phyloP scores from a whole-genome alignment of 2,888 invertebrate species.

The Cancer borealis region DNA sequence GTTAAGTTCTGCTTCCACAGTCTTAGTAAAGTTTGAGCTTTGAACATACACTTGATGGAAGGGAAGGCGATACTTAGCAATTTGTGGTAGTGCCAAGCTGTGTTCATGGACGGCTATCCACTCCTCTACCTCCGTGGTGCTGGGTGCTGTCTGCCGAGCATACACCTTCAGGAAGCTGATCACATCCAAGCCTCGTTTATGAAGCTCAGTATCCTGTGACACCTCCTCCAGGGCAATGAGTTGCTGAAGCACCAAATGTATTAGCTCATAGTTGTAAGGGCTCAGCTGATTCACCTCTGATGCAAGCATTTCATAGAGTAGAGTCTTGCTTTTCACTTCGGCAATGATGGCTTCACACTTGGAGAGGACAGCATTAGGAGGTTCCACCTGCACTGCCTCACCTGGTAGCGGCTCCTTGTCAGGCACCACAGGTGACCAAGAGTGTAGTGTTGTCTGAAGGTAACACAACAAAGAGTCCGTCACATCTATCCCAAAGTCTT shows the following conservation, averaged over 20 bases:
- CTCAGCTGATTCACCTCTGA: constrained; percentile 55
- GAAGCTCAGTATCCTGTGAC: not conserved
- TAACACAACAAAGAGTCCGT: constrained; percentile 68
- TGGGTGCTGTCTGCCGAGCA: constrained; percentile 50
- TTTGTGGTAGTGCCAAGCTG: constrained; percentile 61
- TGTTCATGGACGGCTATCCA: constrained; percentile 72
- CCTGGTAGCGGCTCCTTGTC: constrained; percentile 22
- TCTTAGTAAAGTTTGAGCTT: constrained; percentile 62
- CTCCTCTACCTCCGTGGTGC: constrained; percentile 66
- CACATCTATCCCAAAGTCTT: constrained; percentile 66
- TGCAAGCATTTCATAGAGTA: constrained; percentile 56
- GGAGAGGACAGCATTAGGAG: constrained; percentile 61
- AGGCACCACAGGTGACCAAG: constrained; percentile 59
- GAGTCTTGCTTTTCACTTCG: constrained; percentile 58
- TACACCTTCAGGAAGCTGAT: constrained; percentile 73
- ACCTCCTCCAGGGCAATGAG: constrained; percentile 59
- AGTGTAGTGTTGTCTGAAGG: constrained; percentile 62
- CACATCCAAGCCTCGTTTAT: constrained; percentile 70
- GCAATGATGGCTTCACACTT: constrained; percentile 68
- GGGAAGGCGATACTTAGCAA: constrained; percentile 71
- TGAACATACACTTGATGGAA: constrained; percentile 71
- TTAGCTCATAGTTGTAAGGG: constrained; percentile 75
- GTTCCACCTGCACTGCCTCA: constrained; percentile 56
- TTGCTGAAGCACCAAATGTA: constrained; percentile 65
- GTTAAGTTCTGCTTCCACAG: constrained; percentile 72